Conservation (phyloP, 92 coral and sea anemone species). For the Phenganax subtilis region DNA sequence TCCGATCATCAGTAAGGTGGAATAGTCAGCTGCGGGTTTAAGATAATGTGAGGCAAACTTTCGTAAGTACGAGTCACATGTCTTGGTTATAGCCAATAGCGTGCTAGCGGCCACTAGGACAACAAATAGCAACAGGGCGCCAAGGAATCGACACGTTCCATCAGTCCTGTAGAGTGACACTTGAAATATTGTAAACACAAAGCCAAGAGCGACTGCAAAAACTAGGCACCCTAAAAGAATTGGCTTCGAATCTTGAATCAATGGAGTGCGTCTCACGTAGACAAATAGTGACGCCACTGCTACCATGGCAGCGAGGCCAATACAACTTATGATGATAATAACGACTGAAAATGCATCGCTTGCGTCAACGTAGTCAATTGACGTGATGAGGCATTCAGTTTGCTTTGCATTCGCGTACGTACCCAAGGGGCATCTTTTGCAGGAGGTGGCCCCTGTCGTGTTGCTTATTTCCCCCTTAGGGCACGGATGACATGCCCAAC, state of each 20-base stretch:
- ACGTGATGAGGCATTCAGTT: constrained; percentile 57
- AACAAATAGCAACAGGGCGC: constrained; percentile 46
- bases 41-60: constrained; percentile 58
- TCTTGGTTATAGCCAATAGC: constrained; percentile 67
- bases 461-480: constrained; percentile 79
- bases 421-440: constrained; percentile 65
- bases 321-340: constrained; percentile 54
- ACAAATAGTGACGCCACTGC: constrained; percentile 49
- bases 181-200: constrained; percentile 48
- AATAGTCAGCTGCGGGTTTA: constrained; percentile 47
- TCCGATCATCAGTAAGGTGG: constrained; percentile 48
- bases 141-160: constrained; percentile 47
- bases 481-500: constrained; percentile 95
- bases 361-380: constrained; percentile 53
- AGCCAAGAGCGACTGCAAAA: constrained; percentile 49
- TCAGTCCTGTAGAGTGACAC: constrained; percentile 58
- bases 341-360: constrained; percentile 63
- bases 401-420: constrained; percentile 60
- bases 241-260: constrained; percentile 58
- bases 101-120: constrained; percentile 57
- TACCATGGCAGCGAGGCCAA: constrained; percentile 56
- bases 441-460: constrained; percentile 48
- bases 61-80: constrained; percentile 48
- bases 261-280: constrained; percentile 54
- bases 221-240: constrained; percentile 56